Conservation (phyloP, 2,113 vertebrate genomes). For the Saccopteryx bilineata region DNA sequence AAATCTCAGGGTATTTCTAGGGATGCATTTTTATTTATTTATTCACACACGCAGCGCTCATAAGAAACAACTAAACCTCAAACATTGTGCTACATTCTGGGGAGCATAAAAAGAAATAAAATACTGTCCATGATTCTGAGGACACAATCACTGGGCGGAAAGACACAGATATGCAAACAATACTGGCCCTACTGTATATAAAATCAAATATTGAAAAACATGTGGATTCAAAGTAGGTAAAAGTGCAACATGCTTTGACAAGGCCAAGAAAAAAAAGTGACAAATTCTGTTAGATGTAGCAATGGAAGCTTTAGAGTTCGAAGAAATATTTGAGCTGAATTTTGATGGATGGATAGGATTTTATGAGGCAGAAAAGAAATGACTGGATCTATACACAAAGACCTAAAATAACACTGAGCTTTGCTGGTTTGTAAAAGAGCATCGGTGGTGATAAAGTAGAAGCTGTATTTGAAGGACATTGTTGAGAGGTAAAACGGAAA, state of each 20-base stretch:
- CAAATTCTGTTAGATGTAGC: neutral
- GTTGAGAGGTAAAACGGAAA: neutral
- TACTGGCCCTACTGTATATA: neutral
- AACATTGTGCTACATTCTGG: neutral
- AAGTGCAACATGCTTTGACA: neutral
- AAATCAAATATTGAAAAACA: constrained; percentile 53
- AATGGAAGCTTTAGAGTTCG: neutral
- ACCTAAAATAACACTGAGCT: neutral
- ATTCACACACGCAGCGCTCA: neutral
- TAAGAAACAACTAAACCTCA: neutral
- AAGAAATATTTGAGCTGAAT: neutral
- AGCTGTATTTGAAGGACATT: neutral
- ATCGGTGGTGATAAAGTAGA: neutral
- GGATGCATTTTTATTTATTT: neutral
- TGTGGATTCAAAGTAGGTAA: neutral
- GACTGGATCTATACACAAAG: neutral
- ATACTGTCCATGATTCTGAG: constrained; percentile 1
- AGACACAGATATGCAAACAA: constrained; percentile 9
- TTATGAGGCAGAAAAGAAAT: neutral
- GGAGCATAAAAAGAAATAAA: constrained; percentile 15
- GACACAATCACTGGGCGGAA: neutral
- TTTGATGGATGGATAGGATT: neutral
- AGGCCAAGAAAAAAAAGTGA: neutral
- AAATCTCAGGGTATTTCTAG: neutral
- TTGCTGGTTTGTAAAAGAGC: neutral